phyloP scores from a whole-genome alignment of 2,113 vertebrate genomes.

The Motacilla tschutschensis region DNA sequence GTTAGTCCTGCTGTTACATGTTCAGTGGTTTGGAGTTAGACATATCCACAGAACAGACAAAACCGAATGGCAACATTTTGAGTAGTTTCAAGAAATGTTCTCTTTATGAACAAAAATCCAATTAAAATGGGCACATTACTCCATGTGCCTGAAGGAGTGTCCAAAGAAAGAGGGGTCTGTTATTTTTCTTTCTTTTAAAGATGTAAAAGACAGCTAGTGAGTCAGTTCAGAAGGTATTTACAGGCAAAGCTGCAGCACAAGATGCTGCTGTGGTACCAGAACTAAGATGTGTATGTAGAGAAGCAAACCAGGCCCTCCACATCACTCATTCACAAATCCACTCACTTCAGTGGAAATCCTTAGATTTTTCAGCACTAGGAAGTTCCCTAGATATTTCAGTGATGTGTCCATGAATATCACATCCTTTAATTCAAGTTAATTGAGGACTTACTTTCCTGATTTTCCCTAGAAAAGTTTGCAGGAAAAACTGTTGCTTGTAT shows the following conservation, averaged over 20 bases:
- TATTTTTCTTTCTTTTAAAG: background rate
- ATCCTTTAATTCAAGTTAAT: background rate
- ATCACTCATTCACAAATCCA: background rate
- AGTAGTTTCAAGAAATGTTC: background rate
- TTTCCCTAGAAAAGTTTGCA: background rate
- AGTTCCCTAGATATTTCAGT: background rate
- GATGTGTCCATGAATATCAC: background rate
- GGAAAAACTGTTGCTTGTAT: background rate
- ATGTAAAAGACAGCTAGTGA: background rate
- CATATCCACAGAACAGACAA: background rate
- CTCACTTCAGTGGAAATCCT: background rate
- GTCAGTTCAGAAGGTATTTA: background rate
- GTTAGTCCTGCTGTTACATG: background rate
- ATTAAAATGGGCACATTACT: background rate
- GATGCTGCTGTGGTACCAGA: rapidly evolving
- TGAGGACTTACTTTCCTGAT: background rate
- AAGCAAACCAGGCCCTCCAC: background rate
- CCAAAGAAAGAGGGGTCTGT: background rate
- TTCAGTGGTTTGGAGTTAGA: background rate
- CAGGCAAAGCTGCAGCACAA: background rate
- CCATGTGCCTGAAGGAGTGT: background rate
- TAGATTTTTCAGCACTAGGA: background rate
- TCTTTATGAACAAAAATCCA: background rate
- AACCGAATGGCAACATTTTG: background rate
- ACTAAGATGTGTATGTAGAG: background rate